phyloP scores from a whole-genome alignment of 1,140 invertebrate species.

The Oncopodura yosiiana region DNA sequence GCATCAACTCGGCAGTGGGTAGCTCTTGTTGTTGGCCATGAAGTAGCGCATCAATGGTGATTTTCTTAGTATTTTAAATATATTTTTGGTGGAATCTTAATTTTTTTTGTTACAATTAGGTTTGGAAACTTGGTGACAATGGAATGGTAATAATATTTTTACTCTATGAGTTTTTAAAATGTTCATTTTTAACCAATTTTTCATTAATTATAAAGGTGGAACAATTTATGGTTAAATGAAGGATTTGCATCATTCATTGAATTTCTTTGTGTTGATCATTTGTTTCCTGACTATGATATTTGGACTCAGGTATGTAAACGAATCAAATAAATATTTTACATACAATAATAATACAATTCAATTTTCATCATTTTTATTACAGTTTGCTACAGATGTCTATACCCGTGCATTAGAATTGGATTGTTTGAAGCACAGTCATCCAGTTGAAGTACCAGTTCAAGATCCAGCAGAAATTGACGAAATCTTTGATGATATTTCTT shows the following conservation, averaged over 20 bases:
- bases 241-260: conserved; percentile 85
- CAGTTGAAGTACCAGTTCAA: conserved; percentile 76
- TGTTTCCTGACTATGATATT: conserved; percentile 66
- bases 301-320: no score
- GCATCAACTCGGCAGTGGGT: conserved; percentile 73
- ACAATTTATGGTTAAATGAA: conserved; percentile 82
- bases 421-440: conserved; percentile 78
- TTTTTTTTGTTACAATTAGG: conserved; percentile 52
- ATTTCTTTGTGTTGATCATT: conserved; percentile 72
- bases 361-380: no score
- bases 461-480: conserved; percentile 86
- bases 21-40: conserved; percentile 75
- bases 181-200: no score
- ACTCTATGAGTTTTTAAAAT: conserved; percentile 14
- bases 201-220: no score
- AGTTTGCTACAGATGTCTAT: conserved; percentile 76
- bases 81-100: conserved; percentile 29
- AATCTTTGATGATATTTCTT: conserved; percentile 93
- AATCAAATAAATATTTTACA: no score
- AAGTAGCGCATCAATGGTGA: conserved; percentile 57
- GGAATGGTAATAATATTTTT: conserved; percentile 77
- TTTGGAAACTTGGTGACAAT: conserved; percentile 85
- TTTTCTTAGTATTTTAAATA: neutral
- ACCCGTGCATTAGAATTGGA: conserved; percentile 76
- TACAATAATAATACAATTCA: neutral